These are phyloP conservation scores for Hydrotaea cyrtoneurina DNA, from an alignment of 2,888 invertebrate genomes.

Conservation along the genomic window DNA sequence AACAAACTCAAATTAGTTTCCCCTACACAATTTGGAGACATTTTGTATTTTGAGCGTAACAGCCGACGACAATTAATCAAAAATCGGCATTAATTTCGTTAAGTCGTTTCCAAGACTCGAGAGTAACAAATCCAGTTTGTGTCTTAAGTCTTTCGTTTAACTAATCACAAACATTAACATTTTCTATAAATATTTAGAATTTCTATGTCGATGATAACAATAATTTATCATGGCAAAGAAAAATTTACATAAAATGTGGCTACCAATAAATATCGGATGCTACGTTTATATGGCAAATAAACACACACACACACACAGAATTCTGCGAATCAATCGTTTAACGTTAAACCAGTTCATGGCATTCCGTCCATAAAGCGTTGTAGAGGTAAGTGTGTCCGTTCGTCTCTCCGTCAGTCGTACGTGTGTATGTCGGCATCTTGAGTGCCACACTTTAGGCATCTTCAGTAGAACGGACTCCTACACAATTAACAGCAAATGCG, in stretches of 20 bases:
- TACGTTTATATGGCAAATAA: conserved; percentile 9
- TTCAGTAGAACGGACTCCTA: conserved; percentile 64
- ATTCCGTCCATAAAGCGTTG: conserved; percentile 33
- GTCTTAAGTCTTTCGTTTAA: conserved; percentile 38
- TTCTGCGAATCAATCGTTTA: conserved; percentile 42
- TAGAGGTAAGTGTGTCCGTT: neutral
- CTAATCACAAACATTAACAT: conserved; percentile 48
- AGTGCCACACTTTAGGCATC: conserved; percentile 61
- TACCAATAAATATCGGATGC: conserved; percentile 35
- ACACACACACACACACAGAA: conserved; percentile 4
- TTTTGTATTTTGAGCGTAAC: neutral
- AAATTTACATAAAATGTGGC: conserved; percentile 60
- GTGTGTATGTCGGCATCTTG: conserved; percentile 6
- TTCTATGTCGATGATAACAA: conserved; percentile 40
- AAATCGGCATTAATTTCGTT: neutral
- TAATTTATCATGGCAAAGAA: conserved; percentile 56
- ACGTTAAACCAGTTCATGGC: conserved; percentile 59
- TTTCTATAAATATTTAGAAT: conserved; percentile 62
- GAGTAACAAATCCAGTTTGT: neutral
- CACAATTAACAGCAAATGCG: conserved; percentile 62
- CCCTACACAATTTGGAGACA: no score
- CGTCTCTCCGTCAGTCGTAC: no score
- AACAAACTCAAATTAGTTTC: no score
- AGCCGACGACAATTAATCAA: neutral
- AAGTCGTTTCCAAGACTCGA: neutral